Percentiles rank a stretch among this genome's conserved stretches.
phyloP scores from a whole-genome alignment of 1,140 invertebrate genomes.

The Cyrtorhinus lividipennis region DNA sequence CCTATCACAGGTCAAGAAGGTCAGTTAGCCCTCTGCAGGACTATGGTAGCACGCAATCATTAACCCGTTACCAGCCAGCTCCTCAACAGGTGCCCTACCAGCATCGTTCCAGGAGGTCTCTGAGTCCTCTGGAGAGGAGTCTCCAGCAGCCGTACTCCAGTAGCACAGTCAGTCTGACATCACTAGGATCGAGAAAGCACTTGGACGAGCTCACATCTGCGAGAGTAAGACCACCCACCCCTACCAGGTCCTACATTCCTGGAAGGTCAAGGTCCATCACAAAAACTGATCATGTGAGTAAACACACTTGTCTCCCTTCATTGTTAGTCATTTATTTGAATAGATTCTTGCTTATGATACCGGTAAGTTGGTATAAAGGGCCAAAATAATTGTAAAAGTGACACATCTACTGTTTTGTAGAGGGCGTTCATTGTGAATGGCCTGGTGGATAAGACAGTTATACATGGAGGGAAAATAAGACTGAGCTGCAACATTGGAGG shows the following conservation, averaged over 20 bases:
- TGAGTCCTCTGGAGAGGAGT: neutral
- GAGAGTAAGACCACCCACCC: constrained; percentile 1
- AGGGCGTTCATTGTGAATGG: constrained; percentile 44
- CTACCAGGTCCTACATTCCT: neutral
- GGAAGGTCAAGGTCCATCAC: neutral
- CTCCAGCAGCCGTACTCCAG: neutral
- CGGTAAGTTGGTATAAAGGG: neutral
- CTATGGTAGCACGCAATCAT: neutral
- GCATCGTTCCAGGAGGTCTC: neutral
- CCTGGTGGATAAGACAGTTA: constrained; percentile 58
- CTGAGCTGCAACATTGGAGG: constrained; percentile 74
- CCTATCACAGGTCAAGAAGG: neutral
- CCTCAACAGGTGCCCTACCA: neutral
- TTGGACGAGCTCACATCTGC: constrained; percentile 8
- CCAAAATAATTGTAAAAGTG: neutral
- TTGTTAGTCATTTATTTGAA: too few relatives aligned
- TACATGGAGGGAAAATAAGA: constrained; percentile 53
- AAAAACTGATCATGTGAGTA: neutral
- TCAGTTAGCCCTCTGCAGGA: constrained; percentile 6
- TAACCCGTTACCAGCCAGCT: neutral
- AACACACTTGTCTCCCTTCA: neutral
- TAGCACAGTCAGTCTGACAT: neutral
- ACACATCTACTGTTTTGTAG: neutral
- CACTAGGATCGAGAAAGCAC: neutral
- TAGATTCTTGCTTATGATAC: too few relatives aligned